Base-by-base conservation (phyloP, 1,140 invertebrate genomes). In the Potamilus streckersoni region DNA sequence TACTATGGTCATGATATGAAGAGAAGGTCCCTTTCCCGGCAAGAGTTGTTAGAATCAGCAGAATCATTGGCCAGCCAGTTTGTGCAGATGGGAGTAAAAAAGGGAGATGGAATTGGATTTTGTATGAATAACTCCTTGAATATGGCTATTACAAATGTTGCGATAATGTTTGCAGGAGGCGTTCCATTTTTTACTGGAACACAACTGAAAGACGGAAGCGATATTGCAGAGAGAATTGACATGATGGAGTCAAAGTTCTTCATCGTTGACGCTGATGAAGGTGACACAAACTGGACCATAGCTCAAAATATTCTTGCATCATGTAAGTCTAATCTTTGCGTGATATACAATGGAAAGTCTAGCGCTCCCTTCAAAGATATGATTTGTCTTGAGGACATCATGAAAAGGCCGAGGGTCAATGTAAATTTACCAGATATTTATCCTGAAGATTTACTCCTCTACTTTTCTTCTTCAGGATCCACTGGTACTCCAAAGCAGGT, bases 401-500 rank as follows among this genome's bases (percentile, higher is more conserved):
- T 64, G 31, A 2, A 14, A 64, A 64, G 31, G 19, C 17, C 17
- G 23, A 49, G 38, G 14, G 23, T 61, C 16, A 23, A 38, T n/a
- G 62, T 66, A 19, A 49, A 38, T 14, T 55, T 77, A 2, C 75
- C 75, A 27, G n/a, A 57, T 27, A 17, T 77, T 49, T 65, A 71
- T 19, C 75, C 75, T 5, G 75, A 77, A 57, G 75, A 77, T 49
- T 64, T 19, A 31, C 60, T 76, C 55, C 49, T 55, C 0, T 71
- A 65, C 19, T 67, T 76, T 27, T 70, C 62, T 55, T 58, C 74
- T 19, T 77, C 75, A 3, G 75, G 75, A 55, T 71, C 64, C 12
- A 77, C 75, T 11, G 75, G 75, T 17, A 56, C 59, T 6, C 75
- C 75, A 62, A 77, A 77, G 57, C 31, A 23, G 5, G 55, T 77